A percentile compares a stretch with the other conserved stretches of the same genome.
These are phyloP conservation scores for Cheilosia vernalis DNA, from an alignment of 2,888 invertebrate genomes.

Conservation along the genomic window DNA sequence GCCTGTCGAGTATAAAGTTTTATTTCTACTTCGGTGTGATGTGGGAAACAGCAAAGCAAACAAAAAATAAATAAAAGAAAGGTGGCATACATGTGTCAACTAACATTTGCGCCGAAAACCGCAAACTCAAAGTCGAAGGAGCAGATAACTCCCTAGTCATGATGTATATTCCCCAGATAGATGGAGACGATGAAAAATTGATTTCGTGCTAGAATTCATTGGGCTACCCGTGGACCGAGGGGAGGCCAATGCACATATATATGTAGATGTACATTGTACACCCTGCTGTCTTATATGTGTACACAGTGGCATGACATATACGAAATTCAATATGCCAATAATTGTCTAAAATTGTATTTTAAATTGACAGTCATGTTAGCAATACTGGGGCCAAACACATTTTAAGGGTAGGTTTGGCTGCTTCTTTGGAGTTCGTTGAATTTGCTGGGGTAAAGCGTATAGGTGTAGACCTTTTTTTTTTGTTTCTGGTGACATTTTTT, in stretches of 20 bases:
- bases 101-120: constrained; percentile 56
- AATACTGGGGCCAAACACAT: constrained; percentile 46
- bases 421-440: neutral
- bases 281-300: constrained; percentile 40
- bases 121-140: constrained; percentile 20
- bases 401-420: constrained; percentile 1
- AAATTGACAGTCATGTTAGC: constrained; percentile 73
- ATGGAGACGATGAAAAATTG: constrained; percentile 72
- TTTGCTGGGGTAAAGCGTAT: neutral
- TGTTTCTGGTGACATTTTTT: constrained; percentile 11
- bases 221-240: constrained; percentile 18
- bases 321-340: constrained; percentile 74
- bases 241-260: neutral
- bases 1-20: constrained; percentile 42
- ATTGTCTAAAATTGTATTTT: constrained; percentile 74
- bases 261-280: no score
- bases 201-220: constrained; percentile 68
- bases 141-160: constrained; percentile 63
- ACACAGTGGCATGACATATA: constrained; percentile 60
- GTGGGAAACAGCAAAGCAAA: constrained; percentile 25
- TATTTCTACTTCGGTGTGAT: constrained; percentile 41
- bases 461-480: neutral
- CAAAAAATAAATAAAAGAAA: constrained; percentile 13
- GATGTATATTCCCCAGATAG: constrained; percentile 50
- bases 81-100: constrained; percentile 73